Evolutionary conservation across 2,797 vertebrate genomes (phyloP).

Genomic region (Phoeniculus purpureus): DNA sequence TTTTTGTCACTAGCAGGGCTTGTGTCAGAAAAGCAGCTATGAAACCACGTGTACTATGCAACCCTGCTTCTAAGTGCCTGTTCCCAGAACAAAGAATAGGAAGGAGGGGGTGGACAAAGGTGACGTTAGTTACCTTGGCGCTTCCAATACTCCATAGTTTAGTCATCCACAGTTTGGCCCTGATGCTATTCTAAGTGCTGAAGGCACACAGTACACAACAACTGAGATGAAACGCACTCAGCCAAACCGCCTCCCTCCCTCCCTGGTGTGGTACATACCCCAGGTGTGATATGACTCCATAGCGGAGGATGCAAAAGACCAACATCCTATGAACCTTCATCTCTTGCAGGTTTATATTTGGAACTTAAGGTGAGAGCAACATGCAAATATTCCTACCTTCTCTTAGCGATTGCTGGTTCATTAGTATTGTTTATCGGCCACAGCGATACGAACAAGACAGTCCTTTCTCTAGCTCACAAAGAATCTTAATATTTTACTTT

Average conservation of each 20-base stretch:
- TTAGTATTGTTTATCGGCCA: rapidly evolving
- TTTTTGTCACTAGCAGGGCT: background rate
- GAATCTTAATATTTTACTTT: background rate
- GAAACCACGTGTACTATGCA: rapidly evolving
- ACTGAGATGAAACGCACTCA: background rate
- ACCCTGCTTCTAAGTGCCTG: background rate
- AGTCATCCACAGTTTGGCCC: background rate
- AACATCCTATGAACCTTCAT: rapidly evolving
- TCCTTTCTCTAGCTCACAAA: background rate
- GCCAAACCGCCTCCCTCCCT: background rate
- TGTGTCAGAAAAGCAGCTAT: background rate
- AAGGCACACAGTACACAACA: background rate
- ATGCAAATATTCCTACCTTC: rapidly evolving
- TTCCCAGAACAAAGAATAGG: background rate
- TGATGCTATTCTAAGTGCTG: rapidly evolving
- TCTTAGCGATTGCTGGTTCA: background rate
- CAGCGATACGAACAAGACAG: rapidly evolving
- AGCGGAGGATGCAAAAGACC: background rate
- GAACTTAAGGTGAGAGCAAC: background rate
- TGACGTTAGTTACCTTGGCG: background rate
- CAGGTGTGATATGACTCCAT: background rate
- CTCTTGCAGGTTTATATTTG: rapidly evolving
- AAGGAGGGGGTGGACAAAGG: background rate
- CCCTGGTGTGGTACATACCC: background rate
- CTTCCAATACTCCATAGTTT: background rate